Evolutionary conservation across 2,888 invertebrate genomes (phyloP), one percentile per base, ranked within the genome.

Genomic region (Lottia scabra): DNA sequence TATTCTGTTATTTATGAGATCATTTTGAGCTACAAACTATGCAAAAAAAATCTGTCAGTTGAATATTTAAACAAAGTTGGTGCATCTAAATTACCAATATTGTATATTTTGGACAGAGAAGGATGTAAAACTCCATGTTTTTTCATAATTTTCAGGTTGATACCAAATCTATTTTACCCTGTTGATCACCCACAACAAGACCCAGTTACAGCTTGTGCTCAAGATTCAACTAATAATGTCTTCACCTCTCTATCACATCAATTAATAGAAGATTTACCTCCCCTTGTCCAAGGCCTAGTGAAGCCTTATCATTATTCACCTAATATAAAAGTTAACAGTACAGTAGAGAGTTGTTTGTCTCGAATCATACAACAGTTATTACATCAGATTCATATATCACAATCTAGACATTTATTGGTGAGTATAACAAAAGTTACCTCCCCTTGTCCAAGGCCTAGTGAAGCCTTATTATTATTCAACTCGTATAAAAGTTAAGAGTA

Each of bases 361-460:
- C 90, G 92, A 81, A 89, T 93, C 68, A 89, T 93, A 19, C 89
- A 90, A 71, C 84, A 89, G 62, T 84, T 93, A 62, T 89, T 91
- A 43, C 90, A 91, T 67, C 89, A 90, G 68, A 85, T 95, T 43
- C 90, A 93, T 84, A 90, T 92, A 5, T 92, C 93, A 1, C 92
- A 92, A 74, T 93, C 93, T 68, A 94, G 93, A 90, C 91, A 92
- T 89, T 91, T 93, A 81, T 92, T 93, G 84, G 94, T 94, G 88
- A 92, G 93, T 77, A 38, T 38, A 38, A 38, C 38, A 38, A 38
- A 8, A 38, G 38, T 38, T 38, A 38, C 38, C 8, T 38, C 90
- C 91, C 27, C 88, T 91, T 75, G 87, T 92, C 16, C 90, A 90
- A 78, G 91, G 91, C 75, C 89, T 92, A 80, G 91, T 92, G 12